Percentiles rank a stretch among this genome's conserved stretches.
Conservation (phyloP, 2,113 vertebrate species). For the Clinocottus analis region DNA sequence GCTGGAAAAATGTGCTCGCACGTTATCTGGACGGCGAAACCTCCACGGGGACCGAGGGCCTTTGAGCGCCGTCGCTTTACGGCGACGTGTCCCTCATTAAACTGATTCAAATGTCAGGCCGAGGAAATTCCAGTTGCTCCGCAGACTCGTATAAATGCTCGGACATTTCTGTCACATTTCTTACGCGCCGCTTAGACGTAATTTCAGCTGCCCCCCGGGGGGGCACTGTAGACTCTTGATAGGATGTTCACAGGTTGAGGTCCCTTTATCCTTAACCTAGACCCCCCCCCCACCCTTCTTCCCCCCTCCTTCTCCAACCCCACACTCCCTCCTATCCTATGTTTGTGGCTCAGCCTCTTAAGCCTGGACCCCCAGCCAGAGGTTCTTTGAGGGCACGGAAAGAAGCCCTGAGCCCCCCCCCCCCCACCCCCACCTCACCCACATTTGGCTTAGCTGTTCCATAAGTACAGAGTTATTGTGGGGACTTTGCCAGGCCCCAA, state of each 20-base stretch:
- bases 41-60: conserved; percentile 48
- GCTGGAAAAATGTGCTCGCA: conserved; percentile 67
- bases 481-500: conserved; percentile 73
- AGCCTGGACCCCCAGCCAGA: conserved; percentile 72
- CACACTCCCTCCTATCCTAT: conserved; percentile 32
- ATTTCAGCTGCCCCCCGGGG: conserved; percentile 57
- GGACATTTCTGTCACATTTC: conserved; percentile 57
- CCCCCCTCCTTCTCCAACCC: background rate
- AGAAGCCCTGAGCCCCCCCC: conserved; percentile 48
- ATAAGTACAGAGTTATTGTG: conserved; percentile 78
- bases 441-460: conserved; percentile 69
- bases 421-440: conserved; percentile 16
- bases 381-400: conserved; percentile 78
- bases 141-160: conserved; percentile 48
- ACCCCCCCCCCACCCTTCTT: too few species aligned
- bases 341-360: conserved; percentile 72
- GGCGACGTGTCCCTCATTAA: conserved; percentile 55
- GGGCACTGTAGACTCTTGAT: conserved; percentile 48
- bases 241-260: conserved; percentile 62
- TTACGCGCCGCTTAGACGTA: conserved; percentile 28
- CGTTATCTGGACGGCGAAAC: conserved; percentile 66
- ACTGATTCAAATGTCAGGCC: conserved; percentile 57
- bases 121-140: conserved; percentile 59
- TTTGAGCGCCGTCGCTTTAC: conserved; percentile 44
- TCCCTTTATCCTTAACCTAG: conserved; percentile 64